These are phyloP conservation scores for Pachycephus smyrnensis DNA, from an alignment of 2,888 invertebrate species.

Conservation along the genomic window DNA sequence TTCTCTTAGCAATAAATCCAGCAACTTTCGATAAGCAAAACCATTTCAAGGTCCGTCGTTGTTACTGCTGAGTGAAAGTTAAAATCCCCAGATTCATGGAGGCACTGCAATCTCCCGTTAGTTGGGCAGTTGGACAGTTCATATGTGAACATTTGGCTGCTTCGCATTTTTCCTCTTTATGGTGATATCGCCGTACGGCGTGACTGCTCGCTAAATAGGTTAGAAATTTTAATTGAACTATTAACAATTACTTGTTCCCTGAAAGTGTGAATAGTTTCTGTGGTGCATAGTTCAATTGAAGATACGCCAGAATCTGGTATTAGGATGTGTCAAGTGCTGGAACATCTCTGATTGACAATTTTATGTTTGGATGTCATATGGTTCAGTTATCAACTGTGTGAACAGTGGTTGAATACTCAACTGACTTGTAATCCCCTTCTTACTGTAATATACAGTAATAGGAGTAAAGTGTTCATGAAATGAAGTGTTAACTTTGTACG, in stretches of 20 bases:
- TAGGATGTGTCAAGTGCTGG: neutral
- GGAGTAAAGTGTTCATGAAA: neutral
- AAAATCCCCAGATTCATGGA: neutral
- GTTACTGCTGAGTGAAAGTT: neutral
- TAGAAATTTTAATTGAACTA: neutral
- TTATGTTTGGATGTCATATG: neutral
- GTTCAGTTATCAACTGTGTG: neutral
- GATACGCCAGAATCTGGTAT: neutral
- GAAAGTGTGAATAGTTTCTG: neutral
- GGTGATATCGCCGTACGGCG: neutral
- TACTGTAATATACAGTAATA: neutral
- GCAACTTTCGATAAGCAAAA: neutral
- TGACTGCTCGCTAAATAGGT: neutral
- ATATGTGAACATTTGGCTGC: neutral
- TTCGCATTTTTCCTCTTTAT: neutral
- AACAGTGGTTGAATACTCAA: neutral
- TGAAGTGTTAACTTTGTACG: neutral
- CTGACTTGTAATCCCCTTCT: neutral
- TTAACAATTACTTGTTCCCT: neutral
- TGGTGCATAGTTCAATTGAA: neutral
- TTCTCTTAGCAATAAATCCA: neutral
- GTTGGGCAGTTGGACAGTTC: neutral
- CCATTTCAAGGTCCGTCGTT: neutral
- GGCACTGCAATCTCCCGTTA: neutral
- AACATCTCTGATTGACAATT: neutral